phyloP scores from a whole-genome alignment of 2,797 vertebrate genomes.

The Mormyrus hasselquistii region DNA sequence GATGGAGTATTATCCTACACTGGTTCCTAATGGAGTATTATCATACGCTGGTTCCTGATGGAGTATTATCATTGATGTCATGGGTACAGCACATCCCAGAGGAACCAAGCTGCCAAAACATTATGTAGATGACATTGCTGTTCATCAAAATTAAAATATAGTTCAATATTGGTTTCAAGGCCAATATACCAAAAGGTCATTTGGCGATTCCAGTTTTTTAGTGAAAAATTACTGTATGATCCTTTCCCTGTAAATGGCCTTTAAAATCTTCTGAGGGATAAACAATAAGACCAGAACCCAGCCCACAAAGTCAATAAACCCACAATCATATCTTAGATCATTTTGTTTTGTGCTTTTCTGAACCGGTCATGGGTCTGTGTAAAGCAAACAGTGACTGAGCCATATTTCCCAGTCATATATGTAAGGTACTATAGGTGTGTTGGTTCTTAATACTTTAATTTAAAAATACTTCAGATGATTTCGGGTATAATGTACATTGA shows the following conservation, averaged over 20 bases:
- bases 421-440: not conserved
- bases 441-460: conserved; percentile 49
- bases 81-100: not conserved
- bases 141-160: not conserved
- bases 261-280: not conserved
- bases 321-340: not conserved
- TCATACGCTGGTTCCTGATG: not conserved
- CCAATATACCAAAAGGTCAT: not conserved
- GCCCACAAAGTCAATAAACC: not conserved
- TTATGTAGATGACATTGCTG: not conserved
- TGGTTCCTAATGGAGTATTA: too few relatives aligned
- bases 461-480: conserved; percentile 48
- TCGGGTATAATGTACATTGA: conserved; percentile 44
- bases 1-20: too few relatives aligned
- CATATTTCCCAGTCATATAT: not conserved
- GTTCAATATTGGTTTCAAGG: not conserved
- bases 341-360: not conserved
- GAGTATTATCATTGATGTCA: not conserved
- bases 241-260: not conserved
- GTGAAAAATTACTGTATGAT: not conserved
- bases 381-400: not conserved
- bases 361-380: not conserved
- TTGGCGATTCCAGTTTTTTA: not conserved
- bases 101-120: not conserved
- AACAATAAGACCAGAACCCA: not conserved